Percentiles rank a stretch among this genome's conserved stretches.
phyloP scores from a whole-genome alignment of 2,888 invertebrate genomes.

The Eumacrocentrus americanus region DNA sequence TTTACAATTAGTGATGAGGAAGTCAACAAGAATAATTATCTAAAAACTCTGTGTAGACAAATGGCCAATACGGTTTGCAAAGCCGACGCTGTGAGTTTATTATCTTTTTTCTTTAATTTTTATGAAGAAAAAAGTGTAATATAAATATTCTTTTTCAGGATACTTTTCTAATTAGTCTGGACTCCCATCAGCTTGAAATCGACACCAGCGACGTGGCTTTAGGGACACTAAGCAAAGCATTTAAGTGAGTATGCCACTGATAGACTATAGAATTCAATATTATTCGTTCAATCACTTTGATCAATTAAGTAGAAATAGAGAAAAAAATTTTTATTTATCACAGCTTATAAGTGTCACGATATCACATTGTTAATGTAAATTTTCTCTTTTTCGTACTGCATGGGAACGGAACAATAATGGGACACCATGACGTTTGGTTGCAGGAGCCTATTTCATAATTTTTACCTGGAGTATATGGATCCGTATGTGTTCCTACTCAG shows the following conservation, averaged over 20 bases:
- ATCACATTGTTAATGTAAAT: slow-evolving; percentile 27
- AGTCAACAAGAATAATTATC: slow-evolving; percentile 79
- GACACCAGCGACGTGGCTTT: slow-evolving; percentile 86
- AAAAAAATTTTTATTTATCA: not conserved
- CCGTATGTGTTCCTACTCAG: slow-evolving; percentile 62
- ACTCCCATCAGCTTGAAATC: slow-evolving; percentile 84
- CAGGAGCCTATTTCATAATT: slow-evolving; percentile 62
- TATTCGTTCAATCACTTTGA: slow-evolving; percentile 15
- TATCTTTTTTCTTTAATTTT: not conserved
- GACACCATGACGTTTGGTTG: slow-evolving; percentile 59
- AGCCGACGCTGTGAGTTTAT: slow-evolving; percentile 85
- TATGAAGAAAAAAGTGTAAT: not conserved
- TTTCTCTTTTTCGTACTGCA: slow-evolving; percentile 47
- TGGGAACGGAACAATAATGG: slow-evolving; percentile 58
- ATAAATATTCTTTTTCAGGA: slow-evolving; percentile 66
- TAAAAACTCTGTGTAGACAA: slow-evolving; percentile 84
- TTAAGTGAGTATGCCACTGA: slow-evolving; percentile 67
- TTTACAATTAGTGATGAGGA: slow-evolving; percentile 87
- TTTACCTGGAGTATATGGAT: slow-evolving; percentile 62
- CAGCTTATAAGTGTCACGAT: slow-evolving; percentile 6
- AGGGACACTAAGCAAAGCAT: slow-evolving; percentile 88
- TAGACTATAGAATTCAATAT: not conserved
- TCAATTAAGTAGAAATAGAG: slow-evolving; percentile 4
- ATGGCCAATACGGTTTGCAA: slow-evolving; percentile 93
- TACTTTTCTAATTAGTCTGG: slow-evolving; percentile 77